These are phyloP conservation scores for Acleris laterana DNA, from an alignment of 2,888 invertebrate genomes.

Conservation along the genomic window DNA sequence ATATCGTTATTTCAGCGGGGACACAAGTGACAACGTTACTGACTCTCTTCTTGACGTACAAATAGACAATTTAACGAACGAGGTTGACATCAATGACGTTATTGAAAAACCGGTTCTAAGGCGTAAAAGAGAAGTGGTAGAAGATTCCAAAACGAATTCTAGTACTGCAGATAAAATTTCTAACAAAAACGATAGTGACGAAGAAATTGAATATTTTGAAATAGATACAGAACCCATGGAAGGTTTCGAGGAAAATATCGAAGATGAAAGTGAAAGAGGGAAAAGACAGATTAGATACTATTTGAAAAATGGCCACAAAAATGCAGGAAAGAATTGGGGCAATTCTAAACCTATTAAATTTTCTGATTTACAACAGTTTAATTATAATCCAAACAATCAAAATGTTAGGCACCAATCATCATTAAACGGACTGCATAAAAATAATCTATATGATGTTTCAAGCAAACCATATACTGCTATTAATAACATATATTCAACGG, in stretches of 20 bases:
- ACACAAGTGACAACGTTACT: conserved; percentile 67
- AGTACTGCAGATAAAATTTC: conserved; percentile 51
- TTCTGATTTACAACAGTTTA: conserved; percentile 59
- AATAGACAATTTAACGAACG: conserved; percentile 71
- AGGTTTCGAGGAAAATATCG: conserved; percentile 47
- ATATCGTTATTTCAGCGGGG: conserved; percentile 75
- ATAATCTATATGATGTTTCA: conserved; percentile 54
- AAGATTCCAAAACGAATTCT: conserved; percentile 46
- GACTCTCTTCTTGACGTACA: conserved; percentile 73
- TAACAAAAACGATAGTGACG: conserved; percentile 63
- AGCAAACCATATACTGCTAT: conserved; percentile 54
- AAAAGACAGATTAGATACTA: conserved; percentile 78
- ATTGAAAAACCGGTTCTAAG: conserved; percentile 56
- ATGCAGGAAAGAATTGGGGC: conserved; percentile 63
- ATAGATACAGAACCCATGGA: conserved; percentile 47
- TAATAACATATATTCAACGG: conserved; percentile 57
- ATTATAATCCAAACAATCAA: conserved; percentile 60
- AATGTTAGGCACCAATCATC: conserved; percentile 56
- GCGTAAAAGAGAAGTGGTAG: conserved; percentile 63
- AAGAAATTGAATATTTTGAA: conserved; percentile 69
- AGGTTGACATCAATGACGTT: conserved; percentile 58
- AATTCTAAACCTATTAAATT: conserved; percentile 61
- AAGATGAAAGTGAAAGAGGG: conserved; percentile 72
- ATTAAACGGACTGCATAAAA: conserved; percentile 52
- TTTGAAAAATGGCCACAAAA: conserved; percentile 65